phyloP scores from a whole-genome alignment of 2,888 invertebrate species.

The Adineta ricciae region DNA sequence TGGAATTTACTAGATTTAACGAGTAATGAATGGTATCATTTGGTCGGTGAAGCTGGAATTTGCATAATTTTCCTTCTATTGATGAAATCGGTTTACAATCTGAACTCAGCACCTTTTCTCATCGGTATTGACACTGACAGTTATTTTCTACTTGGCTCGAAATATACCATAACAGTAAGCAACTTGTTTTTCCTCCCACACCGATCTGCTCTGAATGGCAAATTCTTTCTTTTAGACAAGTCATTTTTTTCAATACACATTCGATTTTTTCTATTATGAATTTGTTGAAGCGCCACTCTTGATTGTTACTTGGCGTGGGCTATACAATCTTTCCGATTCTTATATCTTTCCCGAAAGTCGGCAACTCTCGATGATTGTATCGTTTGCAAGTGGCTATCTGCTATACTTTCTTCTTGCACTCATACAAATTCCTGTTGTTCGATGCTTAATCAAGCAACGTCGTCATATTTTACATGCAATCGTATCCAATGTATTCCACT shows the following conservation, averaged over 20 bases:
- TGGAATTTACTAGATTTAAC: constrained; percentile 16
- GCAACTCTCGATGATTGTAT: not conserved
- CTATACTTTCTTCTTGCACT: not conserved
- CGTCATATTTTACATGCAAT: not conserved
- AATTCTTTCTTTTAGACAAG: not conserved
- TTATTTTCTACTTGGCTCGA: not conserved
- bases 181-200: too few relatives aligned
- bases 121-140: constrained; percentile 4
- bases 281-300: constrained; percentile 8
- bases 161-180: not conserved
- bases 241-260: not conserved
- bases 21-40: constrained; percentile 9
- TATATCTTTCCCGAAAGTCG: not conserved
- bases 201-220: not conserved
- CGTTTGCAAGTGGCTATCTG: not conserved
- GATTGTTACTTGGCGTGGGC: not conserved
- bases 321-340: not conserved
- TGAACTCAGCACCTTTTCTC: constrained; percentile 13
- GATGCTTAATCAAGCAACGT: not conserved
- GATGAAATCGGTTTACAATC: constrained; percentile 11
- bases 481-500: not conserved
- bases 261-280: not conserved
- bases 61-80: not conserved
- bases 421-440: not conserved
- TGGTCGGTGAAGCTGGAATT: not conserved